Conservation (phyloP, 2,888 invertebrate genomes). For the Hanleya hanleyi region DNA sequence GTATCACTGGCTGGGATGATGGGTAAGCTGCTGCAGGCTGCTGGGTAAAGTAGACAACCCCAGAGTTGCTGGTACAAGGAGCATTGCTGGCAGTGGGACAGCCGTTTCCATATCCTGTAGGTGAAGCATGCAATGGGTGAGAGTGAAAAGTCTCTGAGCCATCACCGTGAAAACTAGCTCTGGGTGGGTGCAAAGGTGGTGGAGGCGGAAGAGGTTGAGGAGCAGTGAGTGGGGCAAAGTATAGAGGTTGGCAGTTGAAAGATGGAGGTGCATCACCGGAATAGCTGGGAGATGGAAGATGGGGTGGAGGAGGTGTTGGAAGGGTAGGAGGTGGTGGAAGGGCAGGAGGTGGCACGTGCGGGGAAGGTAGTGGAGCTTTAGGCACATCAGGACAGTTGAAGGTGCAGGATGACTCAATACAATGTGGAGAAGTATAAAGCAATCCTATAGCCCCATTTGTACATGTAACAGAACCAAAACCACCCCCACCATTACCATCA, state of each 20-base stretch:
- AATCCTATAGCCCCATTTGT: too few relatives aligned
- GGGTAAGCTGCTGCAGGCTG: slow-evolving; percentile 4
- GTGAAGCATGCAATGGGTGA: not conserved
- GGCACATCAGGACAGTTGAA: too few relatives aligned
- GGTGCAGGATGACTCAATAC: too few relatives aligned
- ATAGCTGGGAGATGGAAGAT: slow-evolving; percentile 17
- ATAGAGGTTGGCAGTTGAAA: slow-evolving; percentile 11
- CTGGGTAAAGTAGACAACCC: not conserved
- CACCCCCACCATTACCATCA: not conserved
- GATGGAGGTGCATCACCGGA: slow-evolving; percentile 18
- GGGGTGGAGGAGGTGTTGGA: not conserved
- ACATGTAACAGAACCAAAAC: not conserved
- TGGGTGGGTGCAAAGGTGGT: not conserved
- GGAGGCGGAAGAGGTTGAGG: not conserved
- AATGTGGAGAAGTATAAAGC: too few relatives aligned
- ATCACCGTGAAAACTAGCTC: not conserved
- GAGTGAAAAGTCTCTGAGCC: not conserved
- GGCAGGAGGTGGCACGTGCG: slow-evolving; percentile 14
- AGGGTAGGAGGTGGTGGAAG: not conserved
- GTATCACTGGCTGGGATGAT: not conserved
- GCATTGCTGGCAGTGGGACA: not conserved
- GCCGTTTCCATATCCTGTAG: not conserved
- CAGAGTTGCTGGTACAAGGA: not conserved
- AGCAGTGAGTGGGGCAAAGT: slow-evolving; percentile 11
- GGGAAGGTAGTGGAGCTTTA: too few relatives aligned